Evolutionary conservation across 1,140 invertebrate genomes (phyloP), one percentile per base, ranked within the genome.

Genomic region (Neomicropteryx cornuta): DNA sequence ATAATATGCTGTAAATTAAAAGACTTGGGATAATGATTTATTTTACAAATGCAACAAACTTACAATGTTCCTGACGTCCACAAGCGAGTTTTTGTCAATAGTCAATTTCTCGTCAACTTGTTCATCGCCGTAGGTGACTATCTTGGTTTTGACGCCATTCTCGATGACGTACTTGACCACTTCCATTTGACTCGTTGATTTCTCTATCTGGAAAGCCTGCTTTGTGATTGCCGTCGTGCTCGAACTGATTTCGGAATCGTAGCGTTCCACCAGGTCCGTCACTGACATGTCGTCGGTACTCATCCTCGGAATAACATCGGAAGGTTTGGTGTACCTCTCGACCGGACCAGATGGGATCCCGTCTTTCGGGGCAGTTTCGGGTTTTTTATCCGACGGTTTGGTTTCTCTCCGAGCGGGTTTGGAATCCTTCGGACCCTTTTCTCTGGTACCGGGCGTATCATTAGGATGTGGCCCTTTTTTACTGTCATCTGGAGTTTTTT

Each of bases 31-130:
- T n/a, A n/a, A n/a, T n/a, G n/a, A n/a, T n/a, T n/a, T n/a, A n/a
- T n/a, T n/a, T n/a, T n/a, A n/a, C n/a, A n/a, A n/a, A n/a, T n/a
- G n/a, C n/a, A 31, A 21, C 36, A 23, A 24, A 59, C 63, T 65
- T 55, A 69, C 66, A 65, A 60, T 60, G 47, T 66, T 64, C 60
- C 48, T 67, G 62, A 69, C 57, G 61, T 69, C 66, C 61, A 62
- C 53, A 50, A 44, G 39, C 28, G 50, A 52, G 48, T 58, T 66
- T 43, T 66, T 64, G 45, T 69, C 66, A 45, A 67, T 62, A 54
- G 61, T 67, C 45, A 60, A 62, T 44, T 66, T 68, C 17, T 67
- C 66, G 38, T 69, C 64, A 47, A 56, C 63, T 50, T 67, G 66
- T 5, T 61, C 58, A 44, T 69, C 66, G 50, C 67, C 66, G 30